Evolutionary conservation across 1,140 invertebrate species (phyloP).

Genomic region (Drosophila oshimai): DNA sequence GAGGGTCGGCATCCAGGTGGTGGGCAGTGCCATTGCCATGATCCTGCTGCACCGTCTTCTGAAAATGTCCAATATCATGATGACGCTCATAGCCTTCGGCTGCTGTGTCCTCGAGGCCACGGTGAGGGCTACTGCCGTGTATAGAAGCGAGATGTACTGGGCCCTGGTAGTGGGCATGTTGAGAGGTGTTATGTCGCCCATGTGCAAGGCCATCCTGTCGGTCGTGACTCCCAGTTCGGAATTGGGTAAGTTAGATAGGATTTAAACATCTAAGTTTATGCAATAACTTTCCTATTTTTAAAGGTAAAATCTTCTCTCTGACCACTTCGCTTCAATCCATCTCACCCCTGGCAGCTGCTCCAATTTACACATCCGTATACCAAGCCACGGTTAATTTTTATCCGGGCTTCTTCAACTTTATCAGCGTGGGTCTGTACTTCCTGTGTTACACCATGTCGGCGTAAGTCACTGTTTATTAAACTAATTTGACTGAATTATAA

Average conservation of each 20-base stretch:
- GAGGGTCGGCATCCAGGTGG: conserved; percentile 82
- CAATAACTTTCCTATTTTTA: not conserved
- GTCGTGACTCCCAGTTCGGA: conserved; percentile 86
- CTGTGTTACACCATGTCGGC: conserved; percentile 81
- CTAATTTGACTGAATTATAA: not conserved
- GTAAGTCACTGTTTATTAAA: conserved; percentile 83
- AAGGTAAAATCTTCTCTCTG: conserved; percentile 86
- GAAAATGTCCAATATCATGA: conserved; percentile 59
- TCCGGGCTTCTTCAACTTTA: conserved; percentile 85
- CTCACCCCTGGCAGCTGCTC: conserved; percentile 84
- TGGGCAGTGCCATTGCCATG: conserved; percentile 84
- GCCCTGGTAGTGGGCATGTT: conserved; percentile 84
- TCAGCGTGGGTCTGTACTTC: conserved; percentile 82
- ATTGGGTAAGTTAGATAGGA: conserved; percentile 84
- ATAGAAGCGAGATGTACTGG: conserved; percentile 87
- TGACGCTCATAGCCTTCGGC: conserved; percentile 63
- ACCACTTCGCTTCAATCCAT: conserved; percentile 86
- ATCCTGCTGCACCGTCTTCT: conserved; percentile 83
- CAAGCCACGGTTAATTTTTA: conserved; percentile 83
- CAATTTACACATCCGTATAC: conserved; percentile 86
- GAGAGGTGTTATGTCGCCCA: conserved; percentile 84
- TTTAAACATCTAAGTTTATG: not conserved
- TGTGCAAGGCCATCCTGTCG: conserved; percentile 86
- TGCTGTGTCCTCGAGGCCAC: conserved; percentile 83
- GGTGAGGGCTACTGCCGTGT: conserved; percentile 84